Conservation (phyloP, 2,797 vertebrate genomes). For the Neomorphus geoffroyi region DNA sequence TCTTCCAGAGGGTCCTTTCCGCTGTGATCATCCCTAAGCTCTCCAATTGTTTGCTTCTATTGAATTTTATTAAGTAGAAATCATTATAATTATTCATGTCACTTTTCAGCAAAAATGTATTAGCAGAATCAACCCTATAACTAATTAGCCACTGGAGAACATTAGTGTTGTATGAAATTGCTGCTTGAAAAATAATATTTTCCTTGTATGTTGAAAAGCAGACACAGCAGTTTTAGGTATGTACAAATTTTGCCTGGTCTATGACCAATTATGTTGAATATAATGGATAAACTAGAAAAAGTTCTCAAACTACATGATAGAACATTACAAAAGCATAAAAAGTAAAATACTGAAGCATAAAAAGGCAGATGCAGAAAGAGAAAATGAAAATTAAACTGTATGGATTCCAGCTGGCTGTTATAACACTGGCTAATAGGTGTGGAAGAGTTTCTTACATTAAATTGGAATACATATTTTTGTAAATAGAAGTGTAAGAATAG, state of each 20-base stretch:
- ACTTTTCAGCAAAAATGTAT: constrained; percentile 1
- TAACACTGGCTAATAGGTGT: constrained; percentile 1
- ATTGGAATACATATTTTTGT: not conserved
- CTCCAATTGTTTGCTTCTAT: not conserved
- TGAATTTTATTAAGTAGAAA: constrained; percentile 10
- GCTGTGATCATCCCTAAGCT: not conserved
- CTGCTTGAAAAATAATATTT: not conserved
- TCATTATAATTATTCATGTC: not conserved
- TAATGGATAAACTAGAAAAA: not conserved
- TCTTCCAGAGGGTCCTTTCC: not conserved
- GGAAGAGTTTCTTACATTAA: not conserved
- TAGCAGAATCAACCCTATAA: not conserved
- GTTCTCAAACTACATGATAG: not conserved
- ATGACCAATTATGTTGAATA: not conserved
- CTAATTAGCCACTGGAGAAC: constrained; percentile 23
- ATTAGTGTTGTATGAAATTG: not conserved
- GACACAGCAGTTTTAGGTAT: not conserved
- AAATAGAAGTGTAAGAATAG: not conserved
- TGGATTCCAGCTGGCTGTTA: constrained; percentile 28
- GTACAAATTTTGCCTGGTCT: not conserved
- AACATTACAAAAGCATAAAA: constrained; percentile 1
- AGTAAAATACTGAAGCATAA: not conserved
- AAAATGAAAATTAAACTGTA: constrained; percentile 22
- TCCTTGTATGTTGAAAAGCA: not conserved
- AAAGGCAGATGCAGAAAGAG: not conserved